Conservation (phyloP, 2,113 vertebrate species). For the Monopterus albus region DNA sequence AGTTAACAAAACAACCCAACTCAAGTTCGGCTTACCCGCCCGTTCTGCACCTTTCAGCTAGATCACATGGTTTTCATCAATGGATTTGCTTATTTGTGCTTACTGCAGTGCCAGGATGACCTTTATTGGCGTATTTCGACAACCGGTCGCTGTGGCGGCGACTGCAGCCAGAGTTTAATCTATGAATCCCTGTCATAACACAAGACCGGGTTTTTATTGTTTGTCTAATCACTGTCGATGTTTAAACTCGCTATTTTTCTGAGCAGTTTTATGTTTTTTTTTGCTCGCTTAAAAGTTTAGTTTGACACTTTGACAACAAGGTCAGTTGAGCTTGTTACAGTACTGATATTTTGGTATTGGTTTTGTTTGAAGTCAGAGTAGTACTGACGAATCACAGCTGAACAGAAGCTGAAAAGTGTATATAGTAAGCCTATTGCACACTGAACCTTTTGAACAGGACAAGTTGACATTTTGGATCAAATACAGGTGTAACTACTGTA, state of each 20-base stretch:
- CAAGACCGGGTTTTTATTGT: background rate
- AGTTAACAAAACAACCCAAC: background rate
- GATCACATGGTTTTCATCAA: background rate
- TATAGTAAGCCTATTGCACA: no score
- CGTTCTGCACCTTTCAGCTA: background rate
- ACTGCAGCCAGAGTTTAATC: conserved; percentile 3
- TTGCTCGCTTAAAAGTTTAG: no score
- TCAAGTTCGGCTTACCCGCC: background rate
- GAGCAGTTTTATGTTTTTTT: no score
- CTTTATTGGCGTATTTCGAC: conserved; percentile 61
- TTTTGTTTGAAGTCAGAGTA: no score
- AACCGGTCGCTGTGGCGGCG: conserved; percentile 41
- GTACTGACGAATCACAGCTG: no score
- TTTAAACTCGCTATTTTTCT: background rate
- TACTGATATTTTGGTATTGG: no score
- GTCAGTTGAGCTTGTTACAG: no score
- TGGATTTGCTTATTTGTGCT: no score
- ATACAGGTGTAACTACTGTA: background rate
- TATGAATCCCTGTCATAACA: background rate
- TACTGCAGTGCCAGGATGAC: conserved; percentile 67
- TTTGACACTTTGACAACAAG: no score
- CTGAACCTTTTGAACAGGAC: no score
- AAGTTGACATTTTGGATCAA: no score
- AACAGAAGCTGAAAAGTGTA: no score
- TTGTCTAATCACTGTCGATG: background rate